phyloP scores from a whole-genome alignment of 2,888 invertebrate genomes.

The Drosophila leonis region DNA sequence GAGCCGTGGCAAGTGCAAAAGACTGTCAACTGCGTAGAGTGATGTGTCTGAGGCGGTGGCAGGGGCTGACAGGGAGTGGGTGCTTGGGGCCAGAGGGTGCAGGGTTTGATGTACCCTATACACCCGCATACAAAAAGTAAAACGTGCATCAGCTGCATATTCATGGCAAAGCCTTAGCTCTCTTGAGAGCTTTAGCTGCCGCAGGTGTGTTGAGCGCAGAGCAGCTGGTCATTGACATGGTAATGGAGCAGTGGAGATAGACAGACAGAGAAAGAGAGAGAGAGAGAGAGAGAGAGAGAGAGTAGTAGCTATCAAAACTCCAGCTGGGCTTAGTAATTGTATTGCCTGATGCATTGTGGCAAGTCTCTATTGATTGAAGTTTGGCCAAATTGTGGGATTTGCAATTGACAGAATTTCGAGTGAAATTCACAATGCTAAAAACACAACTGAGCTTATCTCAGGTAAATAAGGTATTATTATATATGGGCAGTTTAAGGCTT shows the following conservation, averaged over 20 bases:
- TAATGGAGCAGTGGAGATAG: constrained; percentile 18
- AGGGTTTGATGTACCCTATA: constrained; percentile 13
- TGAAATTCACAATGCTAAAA: constrained; percentile 27
- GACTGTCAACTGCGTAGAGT: constrained; percentile 62
- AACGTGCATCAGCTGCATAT: constrained; percentile 67
- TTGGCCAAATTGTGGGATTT: constrained; percentile 34
- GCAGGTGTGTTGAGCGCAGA: constrained; percentile 52
- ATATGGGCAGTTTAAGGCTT: background rate
- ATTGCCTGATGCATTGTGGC: constrained; percentile 47
- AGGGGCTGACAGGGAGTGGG: background rate
- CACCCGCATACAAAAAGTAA: constrained; percentile 32
- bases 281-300: background rate
- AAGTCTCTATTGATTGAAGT: constrained; percentile 48
- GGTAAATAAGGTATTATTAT: background rate
- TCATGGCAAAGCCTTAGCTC: constrained; percentile 35
- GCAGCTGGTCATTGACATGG: constrained; percentile 73
- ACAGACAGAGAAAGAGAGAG: background rate
- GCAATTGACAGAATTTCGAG: constrained; percentile 56
- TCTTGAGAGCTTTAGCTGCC: constrained; percentile 49
- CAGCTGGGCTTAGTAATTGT: constrained; percentile 69
- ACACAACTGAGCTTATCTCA: no score
- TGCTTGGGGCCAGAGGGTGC: background rate
- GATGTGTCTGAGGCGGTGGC: constrained; percentile 4
- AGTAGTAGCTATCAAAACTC: constrained; percentile 15
- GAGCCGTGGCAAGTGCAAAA: constrained; percentile 66